Base-by-base conservation (phyloP, 2,113 vertebrate genomes). In the Nothocercus julius region DNA sequence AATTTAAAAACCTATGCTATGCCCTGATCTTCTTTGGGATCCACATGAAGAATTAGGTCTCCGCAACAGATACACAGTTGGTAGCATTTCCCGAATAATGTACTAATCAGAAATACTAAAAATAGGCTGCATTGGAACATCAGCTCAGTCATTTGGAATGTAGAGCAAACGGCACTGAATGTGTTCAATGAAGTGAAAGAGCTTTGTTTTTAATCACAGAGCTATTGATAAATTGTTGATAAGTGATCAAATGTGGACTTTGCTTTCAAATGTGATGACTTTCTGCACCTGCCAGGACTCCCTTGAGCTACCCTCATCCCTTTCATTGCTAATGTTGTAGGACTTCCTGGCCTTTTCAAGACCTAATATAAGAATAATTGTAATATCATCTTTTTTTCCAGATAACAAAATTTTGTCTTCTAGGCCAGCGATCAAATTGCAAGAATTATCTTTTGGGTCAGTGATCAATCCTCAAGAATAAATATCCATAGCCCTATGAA, bases 91-190 rank as follows among this genome's bases (percentile, higher is more conserved):
- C 77, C 68, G 93, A 94, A 82, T 94, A 95, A 93, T 76, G 70
- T 94, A 94, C 92, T 88, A 94, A 96, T 93, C 92, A 93, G 88
- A 90, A 95, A 87, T 66, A 94, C 94, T 96, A 97, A 96, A 96
- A 97, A 96, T 95, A 96, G 93, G 83, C 81, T 85, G 44, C 88
- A 82, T 24, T 88, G 83, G 86, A 95, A 94, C 94, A 96, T 96
- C 88, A 80, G 90, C 85, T 96, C 93, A 93, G 93, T 93, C 90
- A 90, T 94, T 95, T 96, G 90, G 93, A 96, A 95, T 94, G 81
- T 72, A 84, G 92, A 95, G 88, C 88, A 94, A 96, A 96, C 0
- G 32, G 77, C 81, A 66, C 92, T 79, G 93, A 96, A 94, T 82
- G 69, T 85, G 86, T 92, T 96, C 96, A 95, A 97, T 89, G 93